Evolutionary conservation across 2,888 invertebrate genomes (phyloP).

Genomic region (Mesoligia furuncula): DNA sequence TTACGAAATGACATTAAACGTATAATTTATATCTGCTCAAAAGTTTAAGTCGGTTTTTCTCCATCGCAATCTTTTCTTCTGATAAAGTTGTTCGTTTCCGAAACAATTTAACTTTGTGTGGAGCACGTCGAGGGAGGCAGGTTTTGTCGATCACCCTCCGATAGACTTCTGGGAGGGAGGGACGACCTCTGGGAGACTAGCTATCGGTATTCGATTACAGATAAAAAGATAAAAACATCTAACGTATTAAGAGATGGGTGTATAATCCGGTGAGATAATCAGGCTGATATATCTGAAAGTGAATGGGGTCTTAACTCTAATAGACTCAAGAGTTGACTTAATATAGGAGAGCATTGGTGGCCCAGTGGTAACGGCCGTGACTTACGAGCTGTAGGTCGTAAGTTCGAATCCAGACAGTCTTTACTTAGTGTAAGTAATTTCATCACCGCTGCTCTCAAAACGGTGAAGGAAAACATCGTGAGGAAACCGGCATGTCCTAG

Average conservation of each 20-base stretch:
- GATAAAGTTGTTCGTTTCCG: slow-evolving; percentile 42
- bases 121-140: slow-evolving; percentile 19
- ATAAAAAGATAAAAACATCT: slow-evolving; percentile 7
- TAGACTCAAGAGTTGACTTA: no score
- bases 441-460: background rate
- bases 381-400: no score
- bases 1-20: background rate
- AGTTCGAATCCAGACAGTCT: no score
- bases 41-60: slow-evolving; percentile 9
- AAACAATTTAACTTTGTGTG: slow-evolving; percentile 59
- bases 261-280: background rate
- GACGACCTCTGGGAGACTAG: background rate
- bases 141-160: slow-evolving; percentile 15
- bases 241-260: background rate
- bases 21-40: slow-evolving; percentile 8
- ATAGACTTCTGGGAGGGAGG: background rate
- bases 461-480: background rate
- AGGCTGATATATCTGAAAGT: background rate
- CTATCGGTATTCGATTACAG: slow-evolving; percentile 4
- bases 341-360: background rate
- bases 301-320: background rate
- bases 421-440: background rate
- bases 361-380: background rate
- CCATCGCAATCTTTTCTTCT: slow-evolving; percentile 12
- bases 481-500: background rate